Conservation (phyloP, 2,888 invertebrate genomes). For the Acanthoscelides obtectus region DNA sequence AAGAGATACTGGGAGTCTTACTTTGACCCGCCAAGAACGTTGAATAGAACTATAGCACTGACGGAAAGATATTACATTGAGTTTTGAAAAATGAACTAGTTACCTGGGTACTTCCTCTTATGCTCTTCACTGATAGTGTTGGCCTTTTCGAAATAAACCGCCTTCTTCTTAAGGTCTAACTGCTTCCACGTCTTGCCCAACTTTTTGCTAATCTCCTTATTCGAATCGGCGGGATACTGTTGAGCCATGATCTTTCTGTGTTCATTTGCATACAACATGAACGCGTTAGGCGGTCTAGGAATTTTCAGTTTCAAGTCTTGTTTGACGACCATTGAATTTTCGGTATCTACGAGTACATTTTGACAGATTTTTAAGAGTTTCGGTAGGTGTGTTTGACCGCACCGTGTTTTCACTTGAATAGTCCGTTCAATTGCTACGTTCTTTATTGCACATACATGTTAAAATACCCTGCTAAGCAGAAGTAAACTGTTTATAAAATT, state of each 20-base stretch:
- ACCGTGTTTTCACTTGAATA: too few relatives aligned
- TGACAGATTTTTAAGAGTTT: too few relatives aligned
- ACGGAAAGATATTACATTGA: too few relatives aligned
- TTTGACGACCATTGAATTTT: neutral
- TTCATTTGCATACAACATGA: constrained; percentile 61
- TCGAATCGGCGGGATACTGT: constrained; percentile 55
- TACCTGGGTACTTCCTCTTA: constrained; percentile 59
- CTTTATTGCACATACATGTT: too few relatives aligned
- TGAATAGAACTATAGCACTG: too few relatives aligned
- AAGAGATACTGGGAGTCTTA: too few relatives aligned
- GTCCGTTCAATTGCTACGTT: too few relatives aligned
- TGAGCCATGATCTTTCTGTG: constrained; percentile 55
- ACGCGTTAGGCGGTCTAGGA: constrained; percentile 59
- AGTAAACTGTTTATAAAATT: too few relatives aligned
- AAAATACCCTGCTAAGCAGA: too few relatives aligned
- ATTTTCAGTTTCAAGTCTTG: constrained; percentile 42
- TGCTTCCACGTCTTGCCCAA: constrained; percentile 57
- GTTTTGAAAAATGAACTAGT: constrained; percentile 20
- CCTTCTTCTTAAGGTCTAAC: constrained; percentile 51
- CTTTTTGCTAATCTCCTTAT: constrained; percentile 58
- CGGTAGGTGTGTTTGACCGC: too few relatives aligned
- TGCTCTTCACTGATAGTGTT: constrained; percentile 56
- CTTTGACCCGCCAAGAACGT: too few relatives aligned
- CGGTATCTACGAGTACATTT: neutral
- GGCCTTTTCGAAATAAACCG: constrained; percentile 53